These are phyloP conservation scores for Marronus borbonicus DNA, from an alignment of 2,888 invertebrate genomes.

Conservation along the genomic window DNA sequence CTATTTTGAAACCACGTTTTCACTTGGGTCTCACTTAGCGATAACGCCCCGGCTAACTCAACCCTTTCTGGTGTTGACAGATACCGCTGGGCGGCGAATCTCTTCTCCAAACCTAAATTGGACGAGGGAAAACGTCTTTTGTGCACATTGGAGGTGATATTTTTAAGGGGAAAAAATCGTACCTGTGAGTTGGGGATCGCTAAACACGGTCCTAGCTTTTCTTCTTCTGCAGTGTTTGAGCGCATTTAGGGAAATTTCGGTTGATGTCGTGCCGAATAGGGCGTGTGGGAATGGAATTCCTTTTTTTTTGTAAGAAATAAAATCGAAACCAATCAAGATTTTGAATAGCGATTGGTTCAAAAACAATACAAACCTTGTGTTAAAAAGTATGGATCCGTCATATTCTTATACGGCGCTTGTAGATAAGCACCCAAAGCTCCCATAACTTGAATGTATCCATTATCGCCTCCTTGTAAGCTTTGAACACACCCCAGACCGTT, in stretches of 20 bases:
- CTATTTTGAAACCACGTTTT: constrained; percentile 99
- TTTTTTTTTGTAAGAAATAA: constrained; percentile 57
- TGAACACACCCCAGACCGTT: constrained; percentile 58
- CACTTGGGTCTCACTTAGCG: constrained; percentile 93
- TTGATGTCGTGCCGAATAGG: constrained; percentile 77
- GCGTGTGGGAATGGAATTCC: constrained; percentile 79
- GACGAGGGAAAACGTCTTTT: neutral
- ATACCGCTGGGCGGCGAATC: constrained; percentile 95
- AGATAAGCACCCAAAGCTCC: constrained; percentile 81
- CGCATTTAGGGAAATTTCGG: constrained; percentile 80
- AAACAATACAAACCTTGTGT: constrained; percentile 75
- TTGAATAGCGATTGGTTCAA: too few relatives aligned
- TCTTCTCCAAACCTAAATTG: constrained; percentile 88
- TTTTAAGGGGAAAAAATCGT: neutral
- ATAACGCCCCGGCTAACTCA: constrained; percentile 92
- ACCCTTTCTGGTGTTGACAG: constrained; percentile 97
- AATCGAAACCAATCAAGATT: too few relatives aligned
- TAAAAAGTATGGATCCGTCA: constrained; percentile 81
- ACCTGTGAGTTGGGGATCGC: constrained; percentile 83
- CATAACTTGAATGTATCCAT: constrained; percentile 80
- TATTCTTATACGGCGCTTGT: constrained; percentile 79
- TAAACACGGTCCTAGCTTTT: constrained; percentile 96
- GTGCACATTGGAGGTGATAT: neutral
- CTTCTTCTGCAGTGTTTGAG: constrained; percentile 94
- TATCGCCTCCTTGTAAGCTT: constrained; percentile 68